Evolutionary conservation across 1,140 invertebrate species (phyloP), one percentile per base, ranked within the genome.

Genomic region (Lepidurus arcticus): DNA sequence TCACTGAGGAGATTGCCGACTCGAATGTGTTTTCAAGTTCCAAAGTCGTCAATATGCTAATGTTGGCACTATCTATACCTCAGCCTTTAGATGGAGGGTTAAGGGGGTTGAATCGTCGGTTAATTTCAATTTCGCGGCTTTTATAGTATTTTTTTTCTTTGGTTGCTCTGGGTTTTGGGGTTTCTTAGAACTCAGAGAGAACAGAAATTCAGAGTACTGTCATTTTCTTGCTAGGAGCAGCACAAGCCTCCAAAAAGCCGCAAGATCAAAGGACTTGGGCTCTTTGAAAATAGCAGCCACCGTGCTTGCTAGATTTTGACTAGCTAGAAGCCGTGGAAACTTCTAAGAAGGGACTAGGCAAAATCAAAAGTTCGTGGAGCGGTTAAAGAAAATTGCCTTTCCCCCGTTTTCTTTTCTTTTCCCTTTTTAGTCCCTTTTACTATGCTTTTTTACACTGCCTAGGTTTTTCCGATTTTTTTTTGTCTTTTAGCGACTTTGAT

Each of bases 41-140:
- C 53, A 21, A 65, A 65, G 9, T 65, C 53, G 53, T 65, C 53
- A 65, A 65, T 65, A 65, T 65, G 53, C 53, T 65, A 65, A 65
- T 65, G 53, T 65, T n/a, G 53, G 7, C 53, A 21, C 53, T 21
- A 65, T n/a, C 21, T 21, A n/a, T 65, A 21, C 13, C 16, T 13
- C 16, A 65, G 53, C 53, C 21, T 65, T 65, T 65, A 65, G 21
- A 9, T 13, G 13, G 53, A 65, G 13, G 21, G 8, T 16, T 65
- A 65, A n/a, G 53, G n/a, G 16, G 21, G n/a, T 13, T 21, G 21
- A 13, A 65, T 65, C 16, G 53, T 65, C 21, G 53, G 21, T n/a
- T 65, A 34, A 34, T 34, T 16, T 21, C 16, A 21, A 65, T 7
- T 65, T 21, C 13, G 10, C 53, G 21, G 13, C 21, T 65, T 65